Conservation (phyloP, 2,797 vertebrate genomes). For the Tiaroga cobitis region DNA sequence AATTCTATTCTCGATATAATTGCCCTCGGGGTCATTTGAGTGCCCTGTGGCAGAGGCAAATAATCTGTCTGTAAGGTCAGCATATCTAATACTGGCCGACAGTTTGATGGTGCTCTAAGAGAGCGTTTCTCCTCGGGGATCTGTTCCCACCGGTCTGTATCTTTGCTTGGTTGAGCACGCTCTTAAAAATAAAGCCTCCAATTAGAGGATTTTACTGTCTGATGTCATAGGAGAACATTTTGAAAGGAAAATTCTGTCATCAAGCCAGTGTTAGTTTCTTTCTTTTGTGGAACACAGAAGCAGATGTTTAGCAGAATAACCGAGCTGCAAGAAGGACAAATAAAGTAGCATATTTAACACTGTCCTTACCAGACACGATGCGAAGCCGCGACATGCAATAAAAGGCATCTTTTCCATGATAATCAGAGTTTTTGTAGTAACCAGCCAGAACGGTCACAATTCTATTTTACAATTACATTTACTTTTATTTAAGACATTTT, state of each 20-base stretch:
- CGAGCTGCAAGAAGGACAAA: not conserved
- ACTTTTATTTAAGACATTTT: too few relatives aligned
- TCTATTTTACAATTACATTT: too few relatives aligned
- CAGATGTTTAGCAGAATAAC: not conserved
- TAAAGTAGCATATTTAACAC: not conserved
- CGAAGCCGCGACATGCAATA: too few relatives aligned
- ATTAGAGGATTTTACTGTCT: slow-evolving; percentile 34
- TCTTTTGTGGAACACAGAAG: not conserved
- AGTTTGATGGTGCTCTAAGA: slow-evolving; percentile 54
- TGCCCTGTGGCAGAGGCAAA: slow-evolving; percentile 27
- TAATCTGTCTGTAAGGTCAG: slow-evolving; percentile 57
- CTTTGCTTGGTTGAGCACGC: slow-evolving; percentile 46
- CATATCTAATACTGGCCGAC: slow-evolving; percentile 56
- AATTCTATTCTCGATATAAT: slow-evolving; percentile 59
- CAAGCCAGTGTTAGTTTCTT: not conserved
- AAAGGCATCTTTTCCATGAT: too few relatives aligned
- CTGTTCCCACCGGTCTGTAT: slow-evolving; percentile 46
- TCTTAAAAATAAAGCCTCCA: slow-evolving; percentile 33
- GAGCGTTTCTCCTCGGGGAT: slow-evolving; percentile 48
- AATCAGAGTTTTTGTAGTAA: too few relatives aligned
- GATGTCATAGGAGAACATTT: slow-evolving; percentile 15
- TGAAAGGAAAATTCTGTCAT: slow-evolving; percentile 11
- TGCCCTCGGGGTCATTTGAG: slow-evolving; percentile 50
- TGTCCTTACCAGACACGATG: too few relatives aligned
- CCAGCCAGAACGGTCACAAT: too few relatives aligned